Conservation (phyloP, 2,113 vertebrate species). For the Oreochromis niloticus region DNA sequence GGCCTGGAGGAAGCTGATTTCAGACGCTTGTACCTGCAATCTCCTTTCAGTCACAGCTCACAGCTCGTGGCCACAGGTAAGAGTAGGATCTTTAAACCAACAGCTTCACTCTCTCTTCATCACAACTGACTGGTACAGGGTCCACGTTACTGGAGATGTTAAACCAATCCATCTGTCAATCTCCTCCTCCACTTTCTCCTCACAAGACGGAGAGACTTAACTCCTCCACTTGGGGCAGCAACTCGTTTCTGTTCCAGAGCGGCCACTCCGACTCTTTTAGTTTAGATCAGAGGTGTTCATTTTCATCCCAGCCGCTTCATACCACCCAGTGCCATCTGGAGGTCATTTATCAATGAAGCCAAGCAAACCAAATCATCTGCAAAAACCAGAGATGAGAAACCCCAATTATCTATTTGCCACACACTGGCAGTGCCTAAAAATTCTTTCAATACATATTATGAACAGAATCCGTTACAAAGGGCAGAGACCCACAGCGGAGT, state of each 20-base stretch:
- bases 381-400: not conserved
- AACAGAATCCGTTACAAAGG: not conserved
- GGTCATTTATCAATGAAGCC: not conserved
- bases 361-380: not conserved
- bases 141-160: not conserved
- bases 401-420: not conserved
- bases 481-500: not conserved
- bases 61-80: not conserved
- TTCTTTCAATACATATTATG: not conserved
- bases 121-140: not conserved
- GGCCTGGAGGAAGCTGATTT: not conserved
- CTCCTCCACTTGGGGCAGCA: not conserved
- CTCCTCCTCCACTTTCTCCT: not conserved
- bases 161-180: not conserved
- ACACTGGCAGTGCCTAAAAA: not conserved
- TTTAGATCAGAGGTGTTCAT: not conserved
- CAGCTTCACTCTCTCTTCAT: not conserved
- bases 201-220: not conserved
- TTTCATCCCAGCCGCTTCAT: not conserved
- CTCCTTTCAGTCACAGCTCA: not conserved
- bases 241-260: not conserved
- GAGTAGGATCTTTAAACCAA: not conserved
- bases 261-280: accelerated
- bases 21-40: not conserved
- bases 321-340: not conserved